Conservation (phyloP, 2,113 vertebrate genomes). For the Prochilodus magdalenae region DNA sequence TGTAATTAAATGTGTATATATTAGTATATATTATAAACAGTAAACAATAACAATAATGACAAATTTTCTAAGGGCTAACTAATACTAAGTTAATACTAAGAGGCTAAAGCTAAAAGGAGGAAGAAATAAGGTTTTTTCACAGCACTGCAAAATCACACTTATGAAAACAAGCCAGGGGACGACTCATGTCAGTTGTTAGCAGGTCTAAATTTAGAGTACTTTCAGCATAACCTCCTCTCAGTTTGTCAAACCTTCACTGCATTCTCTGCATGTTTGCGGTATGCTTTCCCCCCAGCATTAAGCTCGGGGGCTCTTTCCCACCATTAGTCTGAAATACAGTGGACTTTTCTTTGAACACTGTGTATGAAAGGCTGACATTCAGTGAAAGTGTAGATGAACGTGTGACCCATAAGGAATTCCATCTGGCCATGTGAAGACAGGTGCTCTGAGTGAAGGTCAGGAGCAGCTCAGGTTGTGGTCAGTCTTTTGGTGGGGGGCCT, state of each 20-base stretch:
- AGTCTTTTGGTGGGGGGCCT: not conserved
- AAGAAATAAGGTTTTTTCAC: not conserved
- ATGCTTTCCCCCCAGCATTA: not conserved
- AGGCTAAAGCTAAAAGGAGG: not conserved
- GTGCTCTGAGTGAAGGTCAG: slow-evolving; percentile 10
- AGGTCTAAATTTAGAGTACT: not conserved
- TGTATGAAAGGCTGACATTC: slow-evolving; percentile 28
- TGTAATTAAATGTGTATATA: too few species aligned
- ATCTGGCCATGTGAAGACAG: not conserved
- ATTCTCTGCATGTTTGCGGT: not conserved
- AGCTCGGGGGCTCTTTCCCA: too few species aligned
- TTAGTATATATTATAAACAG: too few species aligned
- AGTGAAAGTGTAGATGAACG: not conserved
- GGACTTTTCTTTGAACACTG: not conserved
- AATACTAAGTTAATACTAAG: not conserved
- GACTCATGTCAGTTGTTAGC: not conserved
- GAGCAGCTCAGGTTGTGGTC: not conserved
- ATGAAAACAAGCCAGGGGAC: not conserved
- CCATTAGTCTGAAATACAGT: not conserved
- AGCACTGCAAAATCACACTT: slow-evolving; percentile 3
- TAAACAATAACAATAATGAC: too few species aligned
- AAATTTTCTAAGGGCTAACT: too few species aligned
- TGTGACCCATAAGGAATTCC: not conserved
- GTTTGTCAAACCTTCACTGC: not conserved
- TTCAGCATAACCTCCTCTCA: not conserved